Evolutionary conservation across 2,888 invertebrate genomes (phyloP), one percentile per base, ranked within the genome.

Genomic region (Danaus chrysippus): DNA sequence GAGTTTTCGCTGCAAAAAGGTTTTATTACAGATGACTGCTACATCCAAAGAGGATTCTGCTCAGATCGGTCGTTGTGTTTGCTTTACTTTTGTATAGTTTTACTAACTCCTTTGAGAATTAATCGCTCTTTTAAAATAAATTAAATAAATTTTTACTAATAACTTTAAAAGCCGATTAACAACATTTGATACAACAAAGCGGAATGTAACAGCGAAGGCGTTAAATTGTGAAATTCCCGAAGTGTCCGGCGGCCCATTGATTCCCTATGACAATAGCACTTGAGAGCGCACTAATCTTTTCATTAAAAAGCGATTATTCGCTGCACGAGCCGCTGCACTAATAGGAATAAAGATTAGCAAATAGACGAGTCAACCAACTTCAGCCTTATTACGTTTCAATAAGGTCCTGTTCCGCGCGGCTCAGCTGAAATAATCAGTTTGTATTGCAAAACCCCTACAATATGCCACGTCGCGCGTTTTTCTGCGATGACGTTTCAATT

Each of bases 221-320:
- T 77, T 74, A 84, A 87, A 89, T 88, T 85, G 85, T 82, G 84
- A 87, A 87, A 87, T 87, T 86, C 84, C 79, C 79, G 73, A 83
- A 87, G 82, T 86, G 84, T 80, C 83, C 81, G 74, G 76, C 73
- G 70, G 74, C 77, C 78, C 81, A 84, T 87, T 83, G 87, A 86
- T 87, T 82, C 66, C 68, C 68, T 43, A 62, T 70, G 71, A 74
- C 74, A 73, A 74, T 73, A 66, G 71, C 68, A 56, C 64, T 59
- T 23, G 66, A 66, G 77, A 77, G 83, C 78, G 86, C 82, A 82
- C 86, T 90, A 89, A 90, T 89, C 89, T 89, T 89, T 89, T 90
- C 89, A 90, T 90, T 90, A 89, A 89, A 89, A 88, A 88, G 83
- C 89, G 90, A 90, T 90, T 90, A 90, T 86, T 82, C 88, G 81